Evolutionary conservation across 1,140 invertebrate genomes (phyloP), one percentile per base, ranked within the genome.

Genomic region (Dendrolimus kikuchii): DNA sequence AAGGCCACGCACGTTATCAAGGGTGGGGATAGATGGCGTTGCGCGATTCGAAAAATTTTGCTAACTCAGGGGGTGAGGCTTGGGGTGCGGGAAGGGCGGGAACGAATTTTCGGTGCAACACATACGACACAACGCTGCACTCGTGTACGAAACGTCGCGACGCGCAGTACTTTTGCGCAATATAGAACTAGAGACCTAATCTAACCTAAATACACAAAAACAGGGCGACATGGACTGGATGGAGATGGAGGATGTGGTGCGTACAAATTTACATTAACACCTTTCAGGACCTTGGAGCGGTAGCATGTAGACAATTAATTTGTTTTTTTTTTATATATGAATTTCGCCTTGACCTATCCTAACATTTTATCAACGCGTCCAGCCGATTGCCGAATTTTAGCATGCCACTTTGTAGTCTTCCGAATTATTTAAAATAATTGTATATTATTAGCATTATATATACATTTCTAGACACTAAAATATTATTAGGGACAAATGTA

Each of bases 61-160:
- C 78, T 69, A 81, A 66, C 68, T 50, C 56, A 66, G 71, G 67
- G 69, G 59, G 53, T 62, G 42, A 68, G 67, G 67, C 70, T 59
- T 57, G 67, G 42, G 69, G 67, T 55, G 69, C 55, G 63, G 70
- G 62, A 71, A 52, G 62, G 62, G 73, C 71, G 75, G 74, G 77
- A 78, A 76, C 78, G 78, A 85, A 85, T 72, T 82, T 85, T 85
- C 80, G 81, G 81, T 85, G 81, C 81, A 85, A 81, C 75, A 79
- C 53, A 64, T 59, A 73, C 76, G 66, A 78, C 71, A 74, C 72
- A 70, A 79, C 75, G 71, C 78, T 86, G 81, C 81, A 86, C 78
- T 86, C 80, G 77, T 74, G 76, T 77, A 79, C 73, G 62, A 78
- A 74, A 76, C 74, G 78, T 77, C 82, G 82, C 78, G 77, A 80